Base-by-base conservation (phyloP, 2,113 vertebrate species). In the Austrofundulus limnaeus region DNA sequence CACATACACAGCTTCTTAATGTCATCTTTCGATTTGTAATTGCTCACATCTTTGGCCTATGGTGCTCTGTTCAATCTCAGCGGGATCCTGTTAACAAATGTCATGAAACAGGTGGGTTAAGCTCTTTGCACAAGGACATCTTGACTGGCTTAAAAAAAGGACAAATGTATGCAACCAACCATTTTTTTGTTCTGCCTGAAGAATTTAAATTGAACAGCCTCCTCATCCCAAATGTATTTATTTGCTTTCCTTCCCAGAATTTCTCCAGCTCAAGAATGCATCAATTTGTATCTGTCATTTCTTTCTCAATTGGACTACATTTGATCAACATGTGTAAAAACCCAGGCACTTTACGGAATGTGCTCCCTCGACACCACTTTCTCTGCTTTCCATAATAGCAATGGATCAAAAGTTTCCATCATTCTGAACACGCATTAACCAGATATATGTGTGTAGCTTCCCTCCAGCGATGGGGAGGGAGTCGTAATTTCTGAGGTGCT, bases 121-220 rank as follows among this genome's bases (percentile, higher is more conserved):
- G 51, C 25, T 24, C 15, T 25, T 39, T 61, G 52, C 52, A 58
- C 72, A 83, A 88, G 80, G 82, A 80, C 80, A 73, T 62, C 62
- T 69, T 79, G 75, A 82, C 11, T 60, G 74, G 42, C 67, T 75
- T 47, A 48, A 63, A 55, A 74, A 53, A 38, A 37, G 37, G 62
- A 57, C 37, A 4, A 4, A 39, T 15, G 37, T 78, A 76, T 65
- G 57, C 65, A 65, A 82, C 73, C 65, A 70, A 61, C 63, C 60
- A 77, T 59, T 55, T 68, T 67, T 21, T 58, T 52, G 13, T 20
- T 65, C 34, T 49, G 38, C 60, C 43, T 20, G 17, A 78, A 68
- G 71, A 72, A 53, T 75, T 75, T 46, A 31, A 63, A 58, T 37
- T 6, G 25, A 61, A 63, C 70, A 68, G 70, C 17, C 8, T 41